These are phyloP conservation scores for Syndactyla subalaris DNA, from an alignment of 2,797 vertebrate species.

Conservation along the genomic window DNA sequence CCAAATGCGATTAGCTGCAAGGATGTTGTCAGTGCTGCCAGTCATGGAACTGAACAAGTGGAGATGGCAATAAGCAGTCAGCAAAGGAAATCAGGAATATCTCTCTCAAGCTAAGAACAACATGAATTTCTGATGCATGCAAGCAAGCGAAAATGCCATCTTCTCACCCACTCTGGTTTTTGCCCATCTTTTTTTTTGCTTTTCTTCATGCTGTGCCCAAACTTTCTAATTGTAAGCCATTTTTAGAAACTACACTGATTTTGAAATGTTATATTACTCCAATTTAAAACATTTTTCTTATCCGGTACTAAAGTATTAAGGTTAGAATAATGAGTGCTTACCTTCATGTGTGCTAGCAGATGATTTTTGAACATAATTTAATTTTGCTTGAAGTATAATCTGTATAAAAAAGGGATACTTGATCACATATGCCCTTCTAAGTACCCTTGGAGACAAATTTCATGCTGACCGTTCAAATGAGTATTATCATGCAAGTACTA, in stretches of 20 bases:
- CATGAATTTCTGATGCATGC: neutral
- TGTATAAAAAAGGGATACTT: constrained; percentile 22
- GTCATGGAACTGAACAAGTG: neutral
- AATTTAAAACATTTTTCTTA: constrained; percentile 6
- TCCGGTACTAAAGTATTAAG: neutral
- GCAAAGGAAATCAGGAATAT: neutral
- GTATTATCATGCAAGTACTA: constrained; percentile 8
- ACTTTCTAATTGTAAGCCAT: neutral
- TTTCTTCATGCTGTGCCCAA: neutral
- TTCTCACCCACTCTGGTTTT: neutral
- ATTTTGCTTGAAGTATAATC: constrained; percentile 31
- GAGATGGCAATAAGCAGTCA: neutral
- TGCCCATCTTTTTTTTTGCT: neutral
- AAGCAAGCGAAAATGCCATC: neutral
- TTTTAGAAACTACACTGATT: constrained; percentile 23
- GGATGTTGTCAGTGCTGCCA: neutral
- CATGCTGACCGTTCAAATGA: constrained; percentile 27
- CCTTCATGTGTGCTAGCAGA: neutral
- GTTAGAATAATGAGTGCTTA: neutral
- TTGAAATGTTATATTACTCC: constrained; percentile 23
- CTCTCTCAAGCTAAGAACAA: neutral
- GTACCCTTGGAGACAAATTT: constrained; percentile 29
- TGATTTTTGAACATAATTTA: constrained; percentile 52
- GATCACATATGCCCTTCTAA: constrained; percentile 26
- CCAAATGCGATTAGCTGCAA: neutral